A percentile compares a stretch with the other conserved stretches of the same genome.
These are phyloP conservation scores for Poeciliopsis occidentalis DNA, from an alignment of 2,113 vertebrate species.

Conservation along the genomic window DNA sequence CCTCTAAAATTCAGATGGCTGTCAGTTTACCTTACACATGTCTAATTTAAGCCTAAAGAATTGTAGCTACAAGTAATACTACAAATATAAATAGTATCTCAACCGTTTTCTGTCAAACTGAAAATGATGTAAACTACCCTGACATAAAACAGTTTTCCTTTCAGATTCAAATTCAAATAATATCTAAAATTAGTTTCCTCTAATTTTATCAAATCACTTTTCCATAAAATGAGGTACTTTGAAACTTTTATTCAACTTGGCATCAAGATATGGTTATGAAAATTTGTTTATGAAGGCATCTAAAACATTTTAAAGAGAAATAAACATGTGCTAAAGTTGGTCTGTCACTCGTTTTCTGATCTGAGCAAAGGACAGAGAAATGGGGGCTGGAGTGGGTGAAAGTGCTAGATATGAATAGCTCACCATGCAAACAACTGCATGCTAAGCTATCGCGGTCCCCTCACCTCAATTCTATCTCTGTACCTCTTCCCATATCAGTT, in stretches of 20 bases:
- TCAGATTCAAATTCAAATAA: conserved; percentile 27
- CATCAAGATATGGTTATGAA: background rate
- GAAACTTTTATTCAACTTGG: background rate
- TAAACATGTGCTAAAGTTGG: conserved; percentile 43
- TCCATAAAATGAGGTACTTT: background rate
- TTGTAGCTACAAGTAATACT: background rate
- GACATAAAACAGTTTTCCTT: conserved; percentile 35
- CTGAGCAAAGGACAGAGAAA: conserved; percentile 14
- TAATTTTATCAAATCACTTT: background rate
- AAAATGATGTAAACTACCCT: conserved; percentile 18
- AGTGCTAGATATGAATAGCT: conserved; percentile 71
- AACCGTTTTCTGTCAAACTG: background rate
- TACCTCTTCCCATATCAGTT: conserved; percentile 66
- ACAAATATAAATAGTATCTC: background rate
- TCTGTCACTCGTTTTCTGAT: conserved; percentile 28
- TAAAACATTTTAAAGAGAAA: conserved; percentile 18
- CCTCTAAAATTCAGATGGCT: background rate
- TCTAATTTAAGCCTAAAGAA: background rate
- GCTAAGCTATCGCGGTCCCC: conserved; percentile 28
- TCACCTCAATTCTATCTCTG: conserved; percentile 45
- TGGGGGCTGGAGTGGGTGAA: conserved; percentile 62
- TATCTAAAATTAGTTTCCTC: background rate
- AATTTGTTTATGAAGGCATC: background rate
- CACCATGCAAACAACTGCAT: conserved; percentile 35
- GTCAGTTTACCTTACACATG: conserved; percentile 5